Evolutionary conservation across 2,888 invertebrate genomes (phyloP), one percentile per base, ranked within the genome.

Genomic region (Dolichopus griseipennis): DNA sequence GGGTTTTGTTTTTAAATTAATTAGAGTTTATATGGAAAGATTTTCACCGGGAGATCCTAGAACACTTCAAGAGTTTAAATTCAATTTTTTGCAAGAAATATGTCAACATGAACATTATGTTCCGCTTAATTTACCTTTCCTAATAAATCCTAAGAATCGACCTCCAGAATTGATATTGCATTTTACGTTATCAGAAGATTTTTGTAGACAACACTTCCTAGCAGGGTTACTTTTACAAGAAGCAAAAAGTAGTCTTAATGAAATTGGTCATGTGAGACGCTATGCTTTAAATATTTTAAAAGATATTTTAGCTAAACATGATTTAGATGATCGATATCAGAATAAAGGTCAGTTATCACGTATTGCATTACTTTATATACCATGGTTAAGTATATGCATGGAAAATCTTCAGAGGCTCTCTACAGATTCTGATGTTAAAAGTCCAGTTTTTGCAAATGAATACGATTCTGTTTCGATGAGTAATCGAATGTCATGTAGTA

Each of bases 101-200:
- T 94, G 93, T 77, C 90, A 90, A 52, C 97, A 98, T 77, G 97
- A 98, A 78, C 97, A 98, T 81, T 97, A 90, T 78, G 89, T 97
- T 66, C 91, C 94, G 0, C 89, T 97, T 75, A 96, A 95, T 81
- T 85, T 97, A 76, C 97, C 97, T 6, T 85, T 95, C 76, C 78
- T 81, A 65, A 72, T 83, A 68, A 83, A 83, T 67, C 82, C 84
- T 0, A 82, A 81, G 72, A 79, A 80, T 71, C 79, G 82, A 5
- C 80, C 83, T 20, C 82, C 83, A 0, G 84, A 85, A 72, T 78
- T 83, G 74, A 76, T 84, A 75, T 84, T 84, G 72, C 88, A 88
- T 74, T 88, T 86, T 72, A 85, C 85, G 63, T 80, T 89, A 33
- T 90, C 90, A 0, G 92, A 93, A 74, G 91, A 92, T 72, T 98